phyloP scores from a whole-genome alignment of 2,797 vertebrate species.

The Rhabdophis nuchalis region DNA sequence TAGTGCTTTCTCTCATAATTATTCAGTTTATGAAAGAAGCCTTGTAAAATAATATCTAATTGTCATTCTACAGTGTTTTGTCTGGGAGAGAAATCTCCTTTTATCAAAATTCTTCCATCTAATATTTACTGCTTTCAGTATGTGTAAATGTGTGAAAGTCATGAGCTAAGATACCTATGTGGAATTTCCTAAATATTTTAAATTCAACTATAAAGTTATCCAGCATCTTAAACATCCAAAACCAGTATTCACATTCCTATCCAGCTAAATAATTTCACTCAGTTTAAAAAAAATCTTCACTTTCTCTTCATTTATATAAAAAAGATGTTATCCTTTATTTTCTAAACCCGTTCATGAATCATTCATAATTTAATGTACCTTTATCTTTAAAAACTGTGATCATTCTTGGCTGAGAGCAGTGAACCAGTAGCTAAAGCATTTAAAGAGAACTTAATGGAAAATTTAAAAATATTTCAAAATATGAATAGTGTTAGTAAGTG shows the following conservation, averaged over 20 bases:
- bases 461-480: constrained; percentile 49
- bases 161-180: constrained; percentile 35
- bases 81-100: background rate
- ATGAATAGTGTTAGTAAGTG: constrained; percentile 37
- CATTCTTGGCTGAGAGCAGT: constrained; percentile 49
- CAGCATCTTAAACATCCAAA: constrained; percentile 50
- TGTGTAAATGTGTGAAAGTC: background rate
- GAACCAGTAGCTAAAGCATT: constrained; percentile 58
- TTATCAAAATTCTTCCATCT: background rate
- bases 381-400: constrained; percentile 50
- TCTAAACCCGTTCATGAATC: constrained; percentile 60
- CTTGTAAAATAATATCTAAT: background rate
- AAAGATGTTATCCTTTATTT: constrained; percentile 64
- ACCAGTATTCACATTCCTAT: constrained; percentile 48
- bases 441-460: constrained; percentile 53
- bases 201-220: constrained; percentile 51
- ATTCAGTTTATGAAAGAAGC: background rate
- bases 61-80: background rate
- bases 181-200: constrained; percentile 25
- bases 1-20: background rate
- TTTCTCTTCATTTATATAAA: constrained; percentile 46
- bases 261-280: constrained; percentile 52
- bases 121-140: background rate
- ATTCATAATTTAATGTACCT: constrained; percentile 62
- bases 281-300: constrained; percentile 54